Evolutionary conservation across 2,888 invertebrate genomes (phyloP).

Genomic region (Ctenicera cuprea): DNA sequence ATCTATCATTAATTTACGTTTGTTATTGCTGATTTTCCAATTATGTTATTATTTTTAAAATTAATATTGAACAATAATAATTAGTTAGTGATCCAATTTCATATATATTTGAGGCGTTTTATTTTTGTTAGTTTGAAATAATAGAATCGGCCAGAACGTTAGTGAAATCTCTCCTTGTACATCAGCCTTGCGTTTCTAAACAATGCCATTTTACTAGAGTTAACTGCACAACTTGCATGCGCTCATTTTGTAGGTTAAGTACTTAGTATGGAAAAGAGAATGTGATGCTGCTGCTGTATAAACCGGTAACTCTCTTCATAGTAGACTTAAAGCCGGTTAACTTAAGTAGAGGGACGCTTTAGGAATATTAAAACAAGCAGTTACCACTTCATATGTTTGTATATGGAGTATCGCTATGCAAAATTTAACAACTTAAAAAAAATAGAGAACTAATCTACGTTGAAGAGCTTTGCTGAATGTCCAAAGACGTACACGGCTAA

Average conservation of each 20-base stretch:
- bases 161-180: constrained; percentile 12
- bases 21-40: too few species aligned
- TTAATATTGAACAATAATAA: too few species aligned
- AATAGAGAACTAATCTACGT: not conserved
- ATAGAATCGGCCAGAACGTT: not conserved
- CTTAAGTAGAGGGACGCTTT: constrained; percentile 17
- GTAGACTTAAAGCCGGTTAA: constrained; percentile 10
- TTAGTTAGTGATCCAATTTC: not conserved
- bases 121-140: not conserved
- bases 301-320: constrained; percentile 36
- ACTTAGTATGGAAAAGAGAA: constrained; percentile 37
- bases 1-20: too few species aligned
- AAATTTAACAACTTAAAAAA: not conserved
- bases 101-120: too few species aligned
- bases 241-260: constrained; percentile 44
- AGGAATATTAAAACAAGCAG: constrained; percentile 4
- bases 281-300: constrained; percentile 37
- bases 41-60: too few species aligned
- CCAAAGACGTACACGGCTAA: not conserved
- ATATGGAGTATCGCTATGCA: not conserved
- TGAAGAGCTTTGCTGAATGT: constrained; percentile 3
- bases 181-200: constrained; percentile 39
- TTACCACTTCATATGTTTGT: constrained; percentile 9
- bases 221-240: constrained; percentile 37
- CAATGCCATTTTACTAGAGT: constrained; percentile 32